Evolutionary conservation across 1,140 invertebrate genomes (phyloP), one percentile per base, ranked within the genome.

Genomic region (Aphis craccivora): DNA sequence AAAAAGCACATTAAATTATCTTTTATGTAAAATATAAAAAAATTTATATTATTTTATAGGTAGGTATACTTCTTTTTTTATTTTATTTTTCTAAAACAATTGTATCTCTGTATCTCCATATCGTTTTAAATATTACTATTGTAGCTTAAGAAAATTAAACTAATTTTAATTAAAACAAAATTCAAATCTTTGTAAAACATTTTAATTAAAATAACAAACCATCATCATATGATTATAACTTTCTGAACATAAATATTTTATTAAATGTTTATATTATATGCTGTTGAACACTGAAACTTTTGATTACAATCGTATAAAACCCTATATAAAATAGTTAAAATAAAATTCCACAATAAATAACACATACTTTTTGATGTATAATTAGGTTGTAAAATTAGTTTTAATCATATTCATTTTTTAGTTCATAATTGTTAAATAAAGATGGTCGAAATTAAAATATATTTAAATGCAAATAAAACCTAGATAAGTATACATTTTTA

Each of bases 101-200:
- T 35, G 18, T n/a, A 67, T 67, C n/a, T 67, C n/a, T 35, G 18
- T n/a, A 67, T 67, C n/a, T 67, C n/a, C 3, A 67, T 67, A n/a
- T n/a, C 5, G 18, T 76, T 76, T 76, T 76, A 76, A 76, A 76
- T 76, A 76, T n/a, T n/a, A 67, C 60, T 18, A 76, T 2, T 30
- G 1, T n/a, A n/a, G 60, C 11, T n/a, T 76, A 76, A 76, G 60
- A 76, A 30, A 30, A 67, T 67, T 67, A 67, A 67, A 30, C 30
- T 67, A 67, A 30, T 67, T 76, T 76, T 76, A 76, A 76, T 76
- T 76, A 76, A 76, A 76, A 76, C n/a, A 76, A 76, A n/a, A 76
- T n/a, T 6, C 5, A 76, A 76, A 76, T 76, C 30, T n/a, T 76
- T 76, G n/a, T 76, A 76, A 76, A 14, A 76, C 30, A 76, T 76